Percentiles rank a stretch among this genome's conserved stretches.
Conservation (phyloP, 2,113 vertebrate species). For the Petroica traversi region DNA sequence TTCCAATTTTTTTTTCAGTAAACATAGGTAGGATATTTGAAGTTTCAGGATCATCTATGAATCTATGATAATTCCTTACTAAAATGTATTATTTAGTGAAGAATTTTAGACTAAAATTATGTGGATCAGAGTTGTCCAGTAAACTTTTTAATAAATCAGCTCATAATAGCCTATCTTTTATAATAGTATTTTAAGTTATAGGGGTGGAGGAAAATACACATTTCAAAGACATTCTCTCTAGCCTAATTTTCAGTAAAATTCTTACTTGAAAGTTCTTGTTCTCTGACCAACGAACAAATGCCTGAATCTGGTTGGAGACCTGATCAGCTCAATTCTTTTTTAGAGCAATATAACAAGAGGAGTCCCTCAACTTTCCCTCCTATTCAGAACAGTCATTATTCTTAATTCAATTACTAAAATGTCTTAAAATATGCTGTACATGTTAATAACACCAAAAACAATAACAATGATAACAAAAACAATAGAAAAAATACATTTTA, state of each 20-base stretch:
- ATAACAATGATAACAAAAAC: background rate
- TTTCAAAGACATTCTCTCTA: background rate
- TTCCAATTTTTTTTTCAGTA: background rate
- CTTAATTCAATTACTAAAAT: background rate
- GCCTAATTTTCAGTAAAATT: background rate
- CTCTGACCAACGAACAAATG: background rate
- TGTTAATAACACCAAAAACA: background rate
- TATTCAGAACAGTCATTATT: background rate
- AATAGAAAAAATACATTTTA: background rate
- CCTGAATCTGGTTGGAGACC: background rate
- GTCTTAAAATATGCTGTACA: background rate
- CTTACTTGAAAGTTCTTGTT: background rate
- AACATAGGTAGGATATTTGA: background rate
- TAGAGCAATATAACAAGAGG: background rate
- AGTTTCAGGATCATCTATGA: background rate
- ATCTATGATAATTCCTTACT: background rate
- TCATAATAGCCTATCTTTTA: background rate
- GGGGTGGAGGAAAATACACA: accelerated
- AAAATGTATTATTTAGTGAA: background rate
- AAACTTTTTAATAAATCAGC: background rate
- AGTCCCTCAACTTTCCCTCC: background rate
- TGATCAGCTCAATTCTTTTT: background rate
- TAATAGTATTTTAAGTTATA: background rate
- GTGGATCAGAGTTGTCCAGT: background rate
- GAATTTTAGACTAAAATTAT: background rate